Evolutionary conservation across 2,888 invertebrate genomes (phyloP), one percentile per base, ranked within the genome.

Genomic region (Habroteleia sp.): DNA sequence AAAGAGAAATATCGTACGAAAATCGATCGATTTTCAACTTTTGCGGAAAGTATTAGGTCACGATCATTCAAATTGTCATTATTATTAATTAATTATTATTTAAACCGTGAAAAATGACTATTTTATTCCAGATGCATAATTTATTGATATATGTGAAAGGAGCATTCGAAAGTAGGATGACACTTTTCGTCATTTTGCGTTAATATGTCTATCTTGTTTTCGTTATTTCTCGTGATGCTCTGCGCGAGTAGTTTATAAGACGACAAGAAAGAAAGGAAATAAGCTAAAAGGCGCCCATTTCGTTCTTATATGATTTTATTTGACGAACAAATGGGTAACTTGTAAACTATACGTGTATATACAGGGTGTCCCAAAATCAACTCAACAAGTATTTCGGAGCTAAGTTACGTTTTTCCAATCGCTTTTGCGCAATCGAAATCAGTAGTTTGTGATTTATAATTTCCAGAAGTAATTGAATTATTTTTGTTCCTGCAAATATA

Each of bases 21-120:
- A 68, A 13, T 58, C 25, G 17, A 5, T n/a, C 3, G 42, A 60
- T 52, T 50, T 58, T 52, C 44, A 44, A 48, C 56, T 48, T 41
- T n/a, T 60, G 50, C 42, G 58, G 42, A 69, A 69, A 69, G 69
- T 69, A 69, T 69, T 69, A 81, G 79, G 77, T 80, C 80, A 80
- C 77, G 62, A 77, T 78, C 68, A 69, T 56, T 66, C 77, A 66
- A 44, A 50, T 58, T 48, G 29, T 58, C 41, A 25, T 68, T 78
- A 77, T 69, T 69, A 79, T 62, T 50, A 17, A 76, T 71, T 72
- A 79, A 39, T 29, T 20, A 35, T 41, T 52, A 60, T 66, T 54
- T 66, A 52, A 60, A 75, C 42, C 65, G 60, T 75, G 56, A 65
- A 69, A 48, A 65, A 46, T 75, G 56, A 46, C 33, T 50, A 54